Evolutionary conservation across 1,140 invertebrate genomes (phyloP), one percentile per base, ranked within the genome.

Genomic region (Maconellicoccus hirsutus): DNA sequence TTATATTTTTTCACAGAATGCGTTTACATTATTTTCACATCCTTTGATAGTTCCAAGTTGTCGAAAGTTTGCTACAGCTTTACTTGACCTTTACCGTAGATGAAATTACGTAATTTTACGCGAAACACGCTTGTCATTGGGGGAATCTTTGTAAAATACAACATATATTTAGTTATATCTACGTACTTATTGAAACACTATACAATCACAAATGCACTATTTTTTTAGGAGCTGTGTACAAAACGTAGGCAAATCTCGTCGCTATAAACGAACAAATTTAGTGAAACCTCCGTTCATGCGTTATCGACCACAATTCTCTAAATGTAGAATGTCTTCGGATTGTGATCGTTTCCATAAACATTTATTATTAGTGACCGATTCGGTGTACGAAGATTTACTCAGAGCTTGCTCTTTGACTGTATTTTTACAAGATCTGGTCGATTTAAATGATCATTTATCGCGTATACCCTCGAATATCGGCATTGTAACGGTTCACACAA

Each of bases 321-420:
- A 66, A 26, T 66, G 61, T 22, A 12, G 61, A 66, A 25, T 66
- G 10, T 66, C 61, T 22, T 52, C 42, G 6, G 61, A 26, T 23
- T 66, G 61, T 16, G 61, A 66, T 19, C 61, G 25, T 19, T 26
- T 16, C 16, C 74, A 74, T 70, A 73, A 70, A 14, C 66, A 73
- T 29, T 33, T 75, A 26, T 29, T 75, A 21, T 59, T 75, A 21
- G 52, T 74, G n/a, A 73, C 72, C 23, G 72, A 71, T 1, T 70
- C 70, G 33, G 33, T 72, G 19, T 52, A 72, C 19, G 26, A 73
- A 42, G 70, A 75, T 63, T 59, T 70, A 33, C 52, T 74, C 16
- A n/a, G 69, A 22, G 61, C 71, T 33, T 75, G 75, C 66, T 73
- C 74, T 19, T 7, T 74, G 4, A 59, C 72, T 4, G 33, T 66